These are phyloP conservation scores for Troides oblongomaculatus DNA, from an alignment of 2,888 invertebrate species.

Conservation along the genomic window DNA sequence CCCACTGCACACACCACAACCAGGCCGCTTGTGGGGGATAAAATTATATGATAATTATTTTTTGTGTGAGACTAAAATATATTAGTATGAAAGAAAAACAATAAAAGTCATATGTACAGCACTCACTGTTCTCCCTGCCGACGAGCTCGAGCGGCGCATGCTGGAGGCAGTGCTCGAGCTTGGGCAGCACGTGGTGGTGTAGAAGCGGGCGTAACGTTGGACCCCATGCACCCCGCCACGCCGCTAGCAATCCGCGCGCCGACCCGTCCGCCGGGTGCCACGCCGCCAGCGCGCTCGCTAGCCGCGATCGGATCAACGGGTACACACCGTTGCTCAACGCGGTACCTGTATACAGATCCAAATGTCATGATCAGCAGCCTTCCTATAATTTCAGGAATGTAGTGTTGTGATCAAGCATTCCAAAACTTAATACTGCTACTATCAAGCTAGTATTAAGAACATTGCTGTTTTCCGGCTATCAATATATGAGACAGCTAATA, in stretches of 20 bases:
- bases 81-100: too few relatives aligned
- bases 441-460: too few relatives aligned
- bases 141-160: slow-evolving; percentile 66
- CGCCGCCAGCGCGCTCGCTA: slow-evolving; percentile 91
- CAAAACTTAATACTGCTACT: too few relatives aligned
- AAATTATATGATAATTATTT: too few relatives aligned
- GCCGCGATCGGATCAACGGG: slow-evolving; percentile 94
- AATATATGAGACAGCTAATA: too few relatives aligned
- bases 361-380: too few relatives aligned
- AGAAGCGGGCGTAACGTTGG: slow-evolving; percentile 83
- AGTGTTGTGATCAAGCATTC: too few relatives aligned
- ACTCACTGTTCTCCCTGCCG: slow-evolving; percentile 60
- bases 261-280: slow-evolving; percentile 98
- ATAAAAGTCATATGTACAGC: slow-evolving; percentile 4
- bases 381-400: too few relatives aligned
- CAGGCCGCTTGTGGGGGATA: slow-evolving; percentile 85
- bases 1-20: slow-evolving; percentile 98
- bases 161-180: slow-evolving; percentile 86
- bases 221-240: slow-evolving; percentile 87
- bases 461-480: too few relatives aligned
- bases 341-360: slow-evolving; percentile 43
- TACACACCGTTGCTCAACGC: slow-evolving; percentile 84
- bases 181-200: slow-evolving; percentile 92
- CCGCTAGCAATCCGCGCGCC: slow-evolving; percentile 93
- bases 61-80: too few relatives aligned